Conservation (phyloP, 1,140 invertebrate species). For the Colletes gigas region DNA sequence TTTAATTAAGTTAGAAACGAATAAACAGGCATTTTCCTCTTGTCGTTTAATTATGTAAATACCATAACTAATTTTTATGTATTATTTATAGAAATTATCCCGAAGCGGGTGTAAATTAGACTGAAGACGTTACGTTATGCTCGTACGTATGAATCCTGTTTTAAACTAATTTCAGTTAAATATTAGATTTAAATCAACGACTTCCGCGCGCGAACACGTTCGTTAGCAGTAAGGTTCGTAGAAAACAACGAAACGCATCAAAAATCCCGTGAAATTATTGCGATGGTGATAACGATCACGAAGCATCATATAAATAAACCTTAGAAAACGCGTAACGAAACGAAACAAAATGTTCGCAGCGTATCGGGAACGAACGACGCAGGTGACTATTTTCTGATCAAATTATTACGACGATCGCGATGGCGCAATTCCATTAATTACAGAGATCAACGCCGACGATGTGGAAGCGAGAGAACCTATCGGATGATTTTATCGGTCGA, state of each 20-base stretch:
- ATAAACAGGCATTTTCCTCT: no score
- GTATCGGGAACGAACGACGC: no score
- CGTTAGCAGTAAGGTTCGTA: neutral
- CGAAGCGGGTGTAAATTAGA: no score
- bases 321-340: neutral
- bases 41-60: no score
- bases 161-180: neutral
- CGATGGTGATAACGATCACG: neutral
- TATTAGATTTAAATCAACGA: neutral
- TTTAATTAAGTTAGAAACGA: no score
- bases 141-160: no score
- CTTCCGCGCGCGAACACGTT: no score
- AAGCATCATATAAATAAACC: slow-evolving; percentile 11
- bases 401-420: slow-evolving; percentile 18
- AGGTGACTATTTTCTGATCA: slow-evolving; percentile 6
- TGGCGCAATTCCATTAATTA: slow-evolving; percentile 43
- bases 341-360: slow-evolving; percentile 12
- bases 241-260: neutral
- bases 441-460: neutral
- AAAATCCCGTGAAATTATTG: slow-evolving; percentile 17
- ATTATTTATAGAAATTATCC: no score
- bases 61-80: no score
- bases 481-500: slow-evolving; percentile 42
- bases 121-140: no score
- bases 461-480: neutral